Evolutionary conservation across 2,113 vertebrate species (phyloP).

Genomic region (Pandion haliaetus): DNA sequence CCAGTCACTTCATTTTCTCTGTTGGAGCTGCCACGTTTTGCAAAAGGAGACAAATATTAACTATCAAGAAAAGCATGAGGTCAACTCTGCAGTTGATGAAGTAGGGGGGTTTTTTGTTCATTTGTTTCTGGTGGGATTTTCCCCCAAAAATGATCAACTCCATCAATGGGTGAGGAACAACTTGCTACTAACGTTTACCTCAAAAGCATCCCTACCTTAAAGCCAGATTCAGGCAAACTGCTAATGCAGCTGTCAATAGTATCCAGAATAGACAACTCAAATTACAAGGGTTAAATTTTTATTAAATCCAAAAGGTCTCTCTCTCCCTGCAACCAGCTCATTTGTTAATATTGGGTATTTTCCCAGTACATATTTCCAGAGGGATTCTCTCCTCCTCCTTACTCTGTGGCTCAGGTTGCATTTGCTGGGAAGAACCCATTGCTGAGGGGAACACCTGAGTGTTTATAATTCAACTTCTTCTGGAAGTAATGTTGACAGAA

Average conservation of each 20-base stretch:
- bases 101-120: not conserved
- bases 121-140: not conserved
- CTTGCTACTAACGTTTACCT: not conserved
- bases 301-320: not conserved
- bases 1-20: not conserved
- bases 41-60: not conserved
- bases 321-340: not conserved
- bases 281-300: not conserved
- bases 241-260: not conserved
- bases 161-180: not conserved
- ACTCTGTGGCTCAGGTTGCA: not conserved
- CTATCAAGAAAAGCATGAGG: not conserved
- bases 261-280: not conserved
- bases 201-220: not conserved
- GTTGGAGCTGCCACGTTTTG: not conserved
- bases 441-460: not conserved
- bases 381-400: not conserved
- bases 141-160: not conserved
- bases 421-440: not conserved
- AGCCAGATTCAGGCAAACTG: not conserved
- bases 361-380: not conserved
- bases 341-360: not conserved
- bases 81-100: not conserved
- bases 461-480: not conserved
- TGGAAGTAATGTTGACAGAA: not conserved